phyloP scores from a whole-genome alignment of 2,113 vertebrate species.

The Cyprinodon variegatus region DNA sequence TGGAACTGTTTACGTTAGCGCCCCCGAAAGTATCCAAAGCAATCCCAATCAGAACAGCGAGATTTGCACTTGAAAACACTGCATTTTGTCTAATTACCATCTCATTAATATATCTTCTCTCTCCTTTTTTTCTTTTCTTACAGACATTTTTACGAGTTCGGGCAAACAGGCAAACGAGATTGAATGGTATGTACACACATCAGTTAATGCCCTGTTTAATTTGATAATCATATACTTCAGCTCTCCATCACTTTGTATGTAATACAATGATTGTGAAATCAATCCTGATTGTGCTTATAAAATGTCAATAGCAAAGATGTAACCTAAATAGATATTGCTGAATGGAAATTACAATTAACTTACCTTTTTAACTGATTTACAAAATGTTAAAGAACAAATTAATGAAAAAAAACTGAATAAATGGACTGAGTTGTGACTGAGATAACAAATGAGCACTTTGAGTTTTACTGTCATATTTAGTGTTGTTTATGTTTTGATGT shows the following conservation, averaged over 20 bases:
- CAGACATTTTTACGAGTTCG: conserved; percentile 98
- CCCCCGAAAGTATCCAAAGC: conserved; percentile 63
- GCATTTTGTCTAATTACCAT: conserved; percentile 4
- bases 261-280: not conserved
- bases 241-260: not conserved
- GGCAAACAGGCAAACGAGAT: conserved; percentile 95
- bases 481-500: too few relatives aligned
- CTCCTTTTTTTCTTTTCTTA: conserved; percentile 63
- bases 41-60: conserved; percentile 58
- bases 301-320: not conserved
- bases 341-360: not conserved
- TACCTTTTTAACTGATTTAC: not conserved
- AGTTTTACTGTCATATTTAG: too few relatives aligned
- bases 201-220: not conserved
- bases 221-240: not conserved
- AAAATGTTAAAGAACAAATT: too few relatives aligned
- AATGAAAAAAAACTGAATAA: too few relatives aligned
- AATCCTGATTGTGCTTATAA: not conserved
- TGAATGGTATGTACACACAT: conserved; percentile 92
- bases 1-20: conserved; percentile 66
- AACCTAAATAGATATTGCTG: not conserved
- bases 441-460: not conserved
- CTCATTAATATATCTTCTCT: conserved; percentile 54
- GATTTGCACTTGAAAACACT: not conserved
- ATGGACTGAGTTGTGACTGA: not conserved